These are phyloP conservation scores for Cinara cedri DNA, from an alignment of 2,888 invertebrate genomes.

Conservation along the genomic window DNA sequence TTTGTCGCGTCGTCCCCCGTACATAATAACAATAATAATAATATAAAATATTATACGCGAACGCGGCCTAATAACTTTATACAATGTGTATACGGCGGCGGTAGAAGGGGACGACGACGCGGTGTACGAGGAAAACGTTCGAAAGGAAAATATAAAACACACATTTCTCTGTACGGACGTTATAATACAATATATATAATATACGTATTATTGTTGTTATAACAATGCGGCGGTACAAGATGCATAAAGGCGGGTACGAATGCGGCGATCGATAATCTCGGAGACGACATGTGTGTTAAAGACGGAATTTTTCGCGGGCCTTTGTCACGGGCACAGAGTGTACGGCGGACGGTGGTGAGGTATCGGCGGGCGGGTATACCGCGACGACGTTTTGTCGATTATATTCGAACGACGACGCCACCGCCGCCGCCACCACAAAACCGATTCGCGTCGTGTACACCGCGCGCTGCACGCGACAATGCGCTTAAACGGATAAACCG, in stretches of 20 bases:
- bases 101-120: too few species aligned
- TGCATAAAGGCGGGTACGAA: neutral
- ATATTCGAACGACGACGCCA: too few species aligned
- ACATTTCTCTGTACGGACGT: neutral
- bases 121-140: neutral
- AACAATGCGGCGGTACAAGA: slow-evolving; percentile 24
- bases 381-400: too few species aligned
- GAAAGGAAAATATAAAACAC: neutral
- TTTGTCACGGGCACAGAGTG: too few species aligned
- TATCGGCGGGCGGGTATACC: too few species aligned
- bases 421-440: too few species aligned
- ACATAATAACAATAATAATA: slow-evolving; percentile 27
- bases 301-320: slow-evolving; percentile 46
- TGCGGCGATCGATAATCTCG: slow-evolving; percentile 51
- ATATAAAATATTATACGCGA: neutral
- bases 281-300: slow-evolving; percentile 53
- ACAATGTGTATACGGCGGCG: too few species aligned
- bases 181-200: too few species aligned
- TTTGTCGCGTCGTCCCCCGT: slow-evolving; percentile 17
- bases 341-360: too few species aligned
- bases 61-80: neutral
- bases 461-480: neutral
- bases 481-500: too few species aligned
- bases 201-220: too few species aligned
- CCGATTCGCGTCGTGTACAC: too few species aligned